These are phyloP conservation scores for Drosophila ananassae DNA, from an alignment of 1,140 invertebrate species.

Conservation along the genomic window DNA sequence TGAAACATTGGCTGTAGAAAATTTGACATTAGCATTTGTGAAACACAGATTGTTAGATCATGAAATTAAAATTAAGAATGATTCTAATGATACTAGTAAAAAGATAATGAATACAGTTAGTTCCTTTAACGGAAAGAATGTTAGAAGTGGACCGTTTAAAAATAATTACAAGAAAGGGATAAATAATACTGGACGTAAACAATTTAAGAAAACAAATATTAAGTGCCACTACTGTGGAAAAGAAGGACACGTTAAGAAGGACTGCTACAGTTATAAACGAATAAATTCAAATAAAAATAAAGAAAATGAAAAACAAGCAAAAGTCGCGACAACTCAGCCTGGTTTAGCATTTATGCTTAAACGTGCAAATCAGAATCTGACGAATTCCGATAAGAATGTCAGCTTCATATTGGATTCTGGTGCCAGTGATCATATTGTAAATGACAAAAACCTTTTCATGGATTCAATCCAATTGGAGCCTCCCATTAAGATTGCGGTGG, in stretches of 20 bases:
- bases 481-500: slow-evolving; percentile 35
- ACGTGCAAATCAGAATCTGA: not conserved
- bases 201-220: too few species aligned
- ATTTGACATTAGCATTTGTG: slow-evolving; percentile 78
- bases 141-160: slow-evolving; percentile 6
- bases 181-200: not conserved
- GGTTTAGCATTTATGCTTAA: slow-evolving; percentile 7
- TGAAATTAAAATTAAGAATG: slow-evolving; percentile 78
- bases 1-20: slow-evolving; percentile 80
- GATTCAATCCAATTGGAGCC: slow-evolving; percentile 32
- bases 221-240: slow-evolving; percentile 6
- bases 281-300: not conserved
- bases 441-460: too few species aligned
- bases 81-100: slow-evolving; percentile 54
- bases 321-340: not conserved
- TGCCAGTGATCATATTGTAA: slow-evolving; percentile 34
- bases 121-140: too few species aligned
- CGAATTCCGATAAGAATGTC: too few species aligned
- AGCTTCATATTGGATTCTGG: slow-evolving; percentile 25
- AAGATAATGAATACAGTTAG: slow-evolving; percentile 36
- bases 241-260: not conserved
- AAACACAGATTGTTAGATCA: slow-evolving; percentile 80
- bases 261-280: not conserved
- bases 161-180: not conserved
- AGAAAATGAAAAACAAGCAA: slow-evolving; percentile 8